phyloP scores from a whole-genome alignment of 2,888 invertebrate species.

The Perithous albicinctus region DNA sequence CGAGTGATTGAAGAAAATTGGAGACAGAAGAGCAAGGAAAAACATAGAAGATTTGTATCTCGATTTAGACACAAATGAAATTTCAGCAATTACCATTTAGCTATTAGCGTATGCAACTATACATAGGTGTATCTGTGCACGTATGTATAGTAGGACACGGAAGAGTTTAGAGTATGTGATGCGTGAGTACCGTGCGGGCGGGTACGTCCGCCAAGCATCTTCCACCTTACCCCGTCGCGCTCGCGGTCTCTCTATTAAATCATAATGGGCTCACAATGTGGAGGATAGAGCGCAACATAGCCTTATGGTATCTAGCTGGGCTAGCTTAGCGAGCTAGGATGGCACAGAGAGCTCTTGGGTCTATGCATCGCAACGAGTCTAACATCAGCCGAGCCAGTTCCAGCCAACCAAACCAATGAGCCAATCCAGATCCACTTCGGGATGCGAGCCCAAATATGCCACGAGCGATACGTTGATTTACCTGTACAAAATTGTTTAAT shows the following conservation, averaged over 20 bases:
- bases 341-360: slow-evolving; percentile 24
- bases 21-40: not conserved
- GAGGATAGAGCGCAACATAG: slow-evolving; percentile 66
- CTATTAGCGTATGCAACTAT: slow-evolving; percentile 75
- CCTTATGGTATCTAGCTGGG: slow-evolving; percentile 56
- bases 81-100: slow-evolving; percentile 75
- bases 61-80: slow-evolving; percentile 52
- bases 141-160: slow-evolving; percentile 23
- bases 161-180: slow-evolving; percentile 57
- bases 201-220: slow-evolving; percentile 73
- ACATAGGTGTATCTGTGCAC: slow-evolving; percentile 34
- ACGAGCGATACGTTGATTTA: slow-evolving; percentile 10
- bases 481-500: not conserved
- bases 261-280: slow-evolving; percentile 83
- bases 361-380: slow-evolving; percentile 39
- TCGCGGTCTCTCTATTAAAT: slow-evolving; percentile 78
- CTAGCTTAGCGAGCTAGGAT: slow-evolving; percentile 52
- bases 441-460: slow-evolving; percentile 33
- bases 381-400: slow-evolving; percentile 66
- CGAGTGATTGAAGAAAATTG: not conserved
- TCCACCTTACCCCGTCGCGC: slow-evolving; percentile 45
- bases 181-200: slow-evolving; percentile 66
- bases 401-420: slow-evolving; percentile 63
- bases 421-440: slow-evolving; percentile 61
- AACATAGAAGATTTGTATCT: not conserved